Conservation (phyloP, 2,888 invertebrate species). For the Liposcelis brunnea region DNA sequence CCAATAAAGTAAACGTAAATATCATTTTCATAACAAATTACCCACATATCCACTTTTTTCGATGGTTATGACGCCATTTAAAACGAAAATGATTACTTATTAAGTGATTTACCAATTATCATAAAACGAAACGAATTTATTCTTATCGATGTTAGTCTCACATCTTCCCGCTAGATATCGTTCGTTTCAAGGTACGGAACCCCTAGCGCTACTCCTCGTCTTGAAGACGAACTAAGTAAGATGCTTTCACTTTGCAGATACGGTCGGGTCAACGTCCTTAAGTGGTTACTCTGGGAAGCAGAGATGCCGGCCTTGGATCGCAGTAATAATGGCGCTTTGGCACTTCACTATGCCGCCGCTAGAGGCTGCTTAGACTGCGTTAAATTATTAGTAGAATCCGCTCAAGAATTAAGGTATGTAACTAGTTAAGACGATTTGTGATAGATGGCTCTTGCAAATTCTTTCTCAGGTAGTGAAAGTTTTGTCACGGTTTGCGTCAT, state of each 20-base stretch:
- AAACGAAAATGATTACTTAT: no score
- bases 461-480: no score
- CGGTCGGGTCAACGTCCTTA: conserved; percentile 35
- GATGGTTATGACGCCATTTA: no score
- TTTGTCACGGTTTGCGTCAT: conserved; percentile 1
- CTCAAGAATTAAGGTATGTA: conserved; percentile 57
- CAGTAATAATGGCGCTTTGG: conserved; percentile 50
- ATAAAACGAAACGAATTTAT: no score
- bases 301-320: conserved; percentile 36
- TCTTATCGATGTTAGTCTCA: no score
- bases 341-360: conserved; percentile 75
- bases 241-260: conserved; percentile 26
- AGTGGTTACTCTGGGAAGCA: conserved; percentile 41
- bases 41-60: no score
- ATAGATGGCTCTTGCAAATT: conserved; percentile 3
- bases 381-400: conserved; percentile 56
- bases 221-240: not conserved
- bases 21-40: no score
- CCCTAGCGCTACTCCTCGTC: no score
- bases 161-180: no score
- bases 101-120: no score
- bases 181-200: no score
- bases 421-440: not conserved
- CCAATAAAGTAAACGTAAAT: no score
- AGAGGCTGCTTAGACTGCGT: conserved; percentile 76